Base-by-base conservation (phyloP, 1,140 invertebrate genomes). In the Spodoptera litura region DNA sequence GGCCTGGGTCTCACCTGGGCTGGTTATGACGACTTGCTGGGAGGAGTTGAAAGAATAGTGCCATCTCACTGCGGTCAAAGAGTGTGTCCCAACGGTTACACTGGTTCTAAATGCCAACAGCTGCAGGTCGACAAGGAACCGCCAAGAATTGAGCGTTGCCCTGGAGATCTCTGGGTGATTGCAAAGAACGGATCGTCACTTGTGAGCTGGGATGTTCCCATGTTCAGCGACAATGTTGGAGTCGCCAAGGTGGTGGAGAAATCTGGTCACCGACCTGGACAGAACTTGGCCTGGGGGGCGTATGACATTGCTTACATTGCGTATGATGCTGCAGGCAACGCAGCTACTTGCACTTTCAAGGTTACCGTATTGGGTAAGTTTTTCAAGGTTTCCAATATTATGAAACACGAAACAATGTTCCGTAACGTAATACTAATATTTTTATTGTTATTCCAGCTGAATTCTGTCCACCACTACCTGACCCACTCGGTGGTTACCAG, bases 291-390 rank as follows among this genome's bases (percentile, higher is more conserved):
- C 0, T 99, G 98, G 98, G 99, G 99, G 81, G 97, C 96, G 31
- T 99, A 99, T 88, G 97, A 98, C 71, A 98, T 99, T 68, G 98
- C 98, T 25, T 99, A 99, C 87, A 97, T 99, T 4, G 99, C 98
- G 58, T 97, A 97, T 78, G 99, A 99, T 95, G 97, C 97, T 68
- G 97, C 97, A 64, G 98, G 98, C 78, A 99, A 99, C 87, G 96
- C 97, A 31, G 99, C 98, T 2, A 97, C 96, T 15, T 99, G 99
- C 91, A 97, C 96, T 72, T 99, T 99, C 94, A 99, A 98, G 91
- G 97, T 99, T 73, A 98, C 98, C 77, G 96, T 99, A 15, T 90
- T 99, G 52, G 96, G 98, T 98, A 95, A 96, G 97, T 96, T 74
- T 75, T 51, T 20, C 2, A 27, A 31, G 5, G 31, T 25, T 52